Percentiles rank a stretch among this genome's conserved stretches.
Evolutionary conservation across 2,113 vertebrate species (phyloP).

Genomic region (Odobenus rosmarus): DNA sequence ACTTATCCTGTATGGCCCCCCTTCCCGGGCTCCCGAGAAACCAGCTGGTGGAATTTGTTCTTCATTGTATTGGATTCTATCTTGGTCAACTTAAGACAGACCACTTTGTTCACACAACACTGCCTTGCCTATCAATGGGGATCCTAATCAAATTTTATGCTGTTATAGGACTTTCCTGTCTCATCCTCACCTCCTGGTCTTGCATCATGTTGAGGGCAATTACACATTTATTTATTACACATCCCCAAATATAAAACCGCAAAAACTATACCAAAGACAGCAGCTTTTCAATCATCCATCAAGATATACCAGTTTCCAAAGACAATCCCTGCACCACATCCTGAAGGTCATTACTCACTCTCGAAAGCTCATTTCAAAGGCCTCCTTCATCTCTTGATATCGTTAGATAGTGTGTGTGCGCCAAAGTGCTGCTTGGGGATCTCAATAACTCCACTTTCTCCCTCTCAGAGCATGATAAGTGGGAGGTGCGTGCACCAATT

Average conservation of each 20-base stretch:
- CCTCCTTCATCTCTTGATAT: conserved; percentile 69
- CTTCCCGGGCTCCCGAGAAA: background rate
- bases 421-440: conserved; percentile 65
- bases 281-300: conserved; percentile 79
- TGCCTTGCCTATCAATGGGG: conserved; percentile 56
- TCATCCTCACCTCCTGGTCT: conserved; percentile 61
- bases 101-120: conserved; percentile 46
- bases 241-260: conserved; percentile 73
- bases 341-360: conserved; percentile 76
- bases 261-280: conserved; percentile 73
- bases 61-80: background rate
- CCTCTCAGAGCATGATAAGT: conserved; percentile 52
- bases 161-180: conserved; percentile 70
- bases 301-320: conserved; percentile 69
- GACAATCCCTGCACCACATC: conserved; percentile 67
- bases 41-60: background rate
- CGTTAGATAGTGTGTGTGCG: conserved; percentile 30
- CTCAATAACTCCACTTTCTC: background rate
- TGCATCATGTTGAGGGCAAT: conserved; percentile 77
- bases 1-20: fast-evolving
- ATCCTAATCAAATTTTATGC: conserved; percentile 76
- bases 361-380: conserved; percentile 76
- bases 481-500: conserved; percentile 47
- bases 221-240: conserved; percentile 81
- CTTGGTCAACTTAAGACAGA: conserved; percentile 60